Evolutionary conservation across 2,797 vertebrate genomes (phyloP).

Genomic region (Oceanodroma leucorhoa): DNA sequence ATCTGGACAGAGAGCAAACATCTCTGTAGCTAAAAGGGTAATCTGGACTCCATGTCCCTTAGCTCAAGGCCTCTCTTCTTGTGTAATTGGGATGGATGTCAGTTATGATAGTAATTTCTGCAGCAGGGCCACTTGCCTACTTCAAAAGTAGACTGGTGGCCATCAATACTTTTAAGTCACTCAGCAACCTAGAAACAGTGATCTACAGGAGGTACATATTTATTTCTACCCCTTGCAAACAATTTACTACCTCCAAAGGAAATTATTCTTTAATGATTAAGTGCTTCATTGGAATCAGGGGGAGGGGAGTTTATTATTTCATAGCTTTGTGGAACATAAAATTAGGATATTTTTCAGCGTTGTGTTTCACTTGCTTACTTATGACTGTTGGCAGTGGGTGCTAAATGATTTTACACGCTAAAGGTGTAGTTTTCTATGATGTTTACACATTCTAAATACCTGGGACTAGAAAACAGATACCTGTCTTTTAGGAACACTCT

Average conservation of each 20-base stretch:
- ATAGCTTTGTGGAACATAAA: neutral
- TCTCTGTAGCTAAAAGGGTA: neutral
- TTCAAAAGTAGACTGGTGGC: neutral
- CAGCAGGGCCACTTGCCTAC: neutral
- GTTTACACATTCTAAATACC: neutral
- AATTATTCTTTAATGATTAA: neutral
- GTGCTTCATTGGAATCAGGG: neutral
- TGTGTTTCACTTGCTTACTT: neutral
- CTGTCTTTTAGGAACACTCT: neutral
- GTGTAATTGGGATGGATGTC: neutral
- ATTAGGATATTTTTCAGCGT: neutral
- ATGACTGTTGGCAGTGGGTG: neutral
- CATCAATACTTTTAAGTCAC: neutral
- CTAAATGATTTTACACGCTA: neutral
- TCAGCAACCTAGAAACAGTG: neutral
- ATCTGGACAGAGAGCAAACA: constrained; percentile 13
- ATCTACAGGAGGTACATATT: neutral
- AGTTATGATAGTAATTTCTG: neutral
- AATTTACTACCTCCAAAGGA: neutral
- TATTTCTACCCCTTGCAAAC: neutral
- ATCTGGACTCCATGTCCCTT: neutral
- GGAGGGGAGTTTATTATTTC: neutral
- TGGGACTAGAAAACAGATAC: neutral
- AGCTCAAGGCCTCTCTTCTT: neutral
- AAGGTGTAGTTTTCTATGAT: neutral